Base-by-base conservation (phyloP, 2,797 vertebrate genomes). In the Champsocephalus esox region DNA sequence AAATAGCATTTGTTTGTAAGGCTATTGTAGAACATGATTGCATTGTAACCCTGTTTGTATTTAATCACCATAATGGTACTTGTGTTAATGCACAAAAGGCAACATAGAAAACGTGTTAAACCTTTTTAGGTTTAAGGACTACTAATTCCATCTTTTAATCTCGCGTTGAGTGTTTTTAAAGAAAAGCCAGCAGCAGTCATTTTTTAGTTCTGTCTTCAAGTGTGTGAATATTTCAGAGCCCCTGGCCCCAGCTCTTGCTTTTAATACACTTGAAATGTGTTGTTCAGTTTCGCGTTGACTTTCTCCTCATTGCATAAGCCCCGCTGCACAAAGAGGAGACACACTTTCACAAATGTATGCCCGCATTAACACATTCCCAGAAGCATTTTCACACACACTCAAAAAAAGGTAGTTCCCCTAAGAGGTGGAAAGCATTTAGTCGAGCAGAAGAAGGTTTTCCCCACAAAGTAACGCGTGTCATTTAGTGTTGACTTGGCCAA, bases 251-350 rank as follows among this genome's bases (percentile, higher is more conserved):
- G 21, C 50, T 56, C 45, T 38, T 3, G 13, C 65, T 85, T 85
- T 86, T 79, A 79, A 78, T 71, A 80, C 59, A 80, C 68, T 68
- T 79, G 51, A 50, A 61, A 58, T 86, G 80, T 85, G 66, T 81
- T 86, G 65, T 81, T 86, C 51, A 49, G 70, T 81, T 73, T 74
- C 34, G 61, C 59, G 63, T 68, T 44, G 59, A 66, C 82, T 87
- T 88, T 78, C 86, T 75, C 57, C 69, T 68, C 38, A 58, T 89
- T 90, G 85, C 84, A 41, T 89, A 86, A 90, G 87, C 77, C 73
- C 46, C 73, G 60, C 73, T 52, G 28, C 79, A 73, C 72, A 75
- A 17, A 51, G 16, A 63, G 45, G 83, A 81, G 57, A 48, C 77
- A 83, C 73, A 70, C 54, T 71, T 69, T 69, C 28, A 69, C 61